A percentile compares a stretch with the other conserved stretches of the same genome.
Conservation (phyloP, 2,113 vertebrate genomes). For the Todiramphus saurophagus region DNA sequence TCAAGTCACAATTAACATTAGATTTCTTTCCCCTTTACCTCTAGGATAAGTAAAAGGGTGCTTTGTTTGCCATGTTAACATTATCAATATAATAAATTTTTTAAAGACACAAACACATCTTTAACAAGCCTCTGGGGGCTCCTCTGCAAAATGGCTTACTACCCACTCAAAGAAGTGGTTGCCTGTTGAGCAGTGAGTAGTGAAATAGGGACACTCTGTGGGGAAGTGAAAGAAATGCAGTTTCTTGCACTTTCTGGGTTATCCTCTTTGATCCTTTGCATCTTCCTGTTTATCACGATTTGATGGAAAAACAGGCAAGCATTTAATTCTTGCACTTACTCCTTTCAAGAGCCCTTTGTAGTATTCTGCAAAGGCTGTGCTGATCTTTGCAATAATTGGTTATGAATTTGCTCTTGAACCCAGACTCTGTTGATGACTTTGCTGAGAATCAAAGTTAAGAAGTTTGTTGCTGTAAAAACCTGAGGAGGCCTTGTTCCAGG, state of each 20-base stretch:
- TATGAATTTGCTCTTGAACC: not conserved
- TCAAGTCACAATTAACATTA: not conserved
- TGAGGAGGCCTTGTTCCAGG: not conserved
- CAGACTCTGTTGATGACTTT: not conserved
- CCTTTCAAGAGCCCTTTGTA: not conserved
- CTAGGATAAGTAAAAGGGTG: not conserved
- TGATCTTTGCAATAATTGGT: not conserved
- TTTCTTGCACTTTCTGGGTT: not conserved
- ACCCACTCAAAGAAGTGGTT: not conserved
- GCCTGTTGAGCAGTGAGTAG: not conserved
- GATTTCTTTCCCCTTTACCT: not conserved
- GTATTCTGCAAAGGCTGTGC: not conserved
- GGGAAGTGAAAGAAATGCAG: slow-evolving; percentile 46
- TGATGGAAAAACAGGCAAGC: not conserved
- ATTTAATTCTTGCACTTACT: not conserved
- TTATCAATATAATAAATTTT: not conserved
- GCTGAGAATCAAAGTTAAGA: not conserved
- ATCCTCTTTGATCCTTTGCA: not conserved
- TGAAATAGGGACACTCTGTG: slow-evolving; percentile 45
- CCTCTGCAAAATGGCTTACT: not conserved
- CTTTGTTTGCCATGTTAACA: not conserved
- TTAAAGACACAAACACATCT: not conserved
- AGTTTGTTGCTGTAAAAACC: not conserved
- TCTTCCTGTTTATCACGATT: not conserved
- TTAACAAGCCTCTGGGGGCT: not conserved